Conservation (phyloP, 2,113 vertebrate species). For the Dascyllus trimaculatus region DNA sequence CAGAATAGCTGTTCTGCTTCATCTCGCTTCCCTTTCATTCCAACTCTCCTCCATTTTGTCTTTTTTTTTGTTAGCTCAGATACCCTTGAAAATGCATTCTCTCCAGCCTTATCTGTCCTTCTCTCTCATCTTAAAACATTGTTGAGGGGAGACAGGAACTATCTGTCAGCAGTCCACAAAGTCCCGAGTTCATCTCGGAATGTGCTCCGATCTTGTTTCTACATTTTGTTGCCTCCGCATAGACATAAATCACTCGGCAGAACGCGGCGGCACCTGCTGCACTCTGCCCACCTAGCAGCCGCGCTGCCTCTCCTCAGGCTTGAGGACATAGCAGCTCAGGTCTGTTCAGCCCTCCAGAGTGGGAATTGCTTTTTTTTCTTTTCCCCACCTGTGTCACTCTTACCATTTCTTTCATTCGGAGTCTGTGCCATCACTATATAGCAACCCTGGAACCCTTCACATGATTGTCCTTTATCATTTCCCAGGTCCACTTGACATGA, state of each 20-base stretch:
- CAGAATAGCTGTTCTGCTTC: neutral
- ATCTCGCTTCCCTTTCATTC: neutral
- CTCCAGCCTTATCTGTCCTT: conserved; percentile 40
- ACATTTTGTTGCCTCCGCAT: conserved; percentile 55
- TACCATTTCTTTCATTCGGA: conserved; percentile 42
- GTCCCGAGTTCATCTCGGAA: conserved; percentile 72
- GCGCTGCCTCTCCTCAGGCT: conserved; percentile 18
- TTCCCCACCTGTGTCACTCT: conserved; percentile 37
- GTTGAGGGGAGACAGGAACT: conserved; percentile 51
- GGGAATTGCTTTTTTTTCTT: conserved; percentile 29
- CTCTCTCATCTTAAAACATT: conserved; percentile 58
- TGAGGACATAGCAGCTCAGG: conserved; percentile 13
- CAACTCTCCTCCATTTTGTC: conserved; percentile 39
- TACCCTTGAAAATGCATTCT: conserved; percentile 45
- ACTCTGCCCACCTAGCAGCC: conserved; percentile 29
- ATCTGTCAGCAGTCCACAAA: conserved; percentile 68
- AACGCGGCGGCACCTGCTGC: conserved; percentile 45
- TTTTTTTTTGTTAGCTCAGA: neutral
- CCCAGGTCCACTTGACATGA: conserved; percentile 40
- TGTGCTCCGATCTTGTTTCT: conserved; percentile 71
- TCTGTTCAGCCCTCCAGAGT: conserved; percentile 34
- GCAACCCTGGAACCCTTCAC: conserved; percentile 43
- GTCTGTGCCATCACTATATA: conserved; percentile 30
- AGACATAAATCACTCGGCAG: conserved; percentile 74
- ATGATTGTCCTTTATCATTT: conserved; percentile 50